Evolutionary conservation across 2,797 vertebrate genomes (phyloP).

Genomic region (Coregonus sp.): DNA sequence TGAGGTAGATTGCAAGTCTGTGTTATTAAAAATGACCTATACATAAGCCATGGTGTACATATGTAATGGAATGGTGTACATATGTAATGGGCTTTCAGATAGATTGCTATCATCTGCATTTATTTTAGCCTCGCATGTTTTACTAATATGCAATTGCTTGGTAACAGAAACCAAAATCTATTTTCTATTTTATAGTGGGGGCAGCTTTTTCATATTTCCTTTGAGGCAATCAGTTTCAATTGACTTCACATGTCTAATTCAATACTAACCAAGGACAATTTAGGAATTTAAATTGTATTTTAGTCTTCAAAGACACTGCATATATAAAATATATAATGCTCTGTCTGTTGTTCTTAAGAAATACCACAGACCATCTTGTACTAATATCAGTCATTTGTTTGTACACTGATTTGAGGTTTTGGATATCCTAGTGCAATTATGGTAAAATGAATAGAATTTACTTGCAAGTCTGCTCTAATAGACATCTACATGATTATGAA

Average conservation of each 20-base stretch:
- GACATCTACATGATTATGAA: no score
- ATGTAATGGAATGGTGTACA: conserved; percentile 26
- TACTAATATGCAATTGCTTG: conserved; percentile 14
- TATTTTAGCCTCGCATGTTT: conserved; percentile 2
- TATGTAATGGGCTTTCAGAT: conserved; percentile 46
- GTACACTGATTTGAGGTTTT: neutral
- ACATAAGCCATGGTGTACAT: conserved; percentile 35
- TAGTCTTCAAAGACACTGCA: neutral
- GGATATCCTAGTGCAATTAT: neutral
- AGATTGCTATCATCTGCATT: conserved; percentile 26
- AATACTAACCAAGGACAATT: conserved; percentile 15
- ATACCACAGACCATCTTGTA: neutral
- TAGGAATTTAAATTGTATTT: neutral
- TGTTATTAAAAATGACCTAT: conserved; percentile 60
- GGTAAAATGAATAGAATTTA: neutral
- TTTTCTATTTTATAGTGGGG: neutral
- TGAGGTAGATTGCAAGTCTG: conserved; percentile 39
- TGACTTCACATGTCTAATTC: neutral
- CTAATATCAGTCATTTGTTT: neutral
- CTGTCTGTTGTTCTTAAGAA: neutral
- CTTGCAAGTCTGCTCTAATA: no score
- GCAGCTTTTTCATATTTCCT: neutral
- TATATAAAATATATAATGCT: neutral
- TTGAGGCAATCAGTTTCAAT: neutral
- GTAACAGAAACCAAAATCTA: neutral